A percentile compares a stretch with the other conserved stretches of the same genome.
phyloP scores from a whole-genome alignment of 2,113 vertebrate species.

The human (Homo sapiens) region DNA sequence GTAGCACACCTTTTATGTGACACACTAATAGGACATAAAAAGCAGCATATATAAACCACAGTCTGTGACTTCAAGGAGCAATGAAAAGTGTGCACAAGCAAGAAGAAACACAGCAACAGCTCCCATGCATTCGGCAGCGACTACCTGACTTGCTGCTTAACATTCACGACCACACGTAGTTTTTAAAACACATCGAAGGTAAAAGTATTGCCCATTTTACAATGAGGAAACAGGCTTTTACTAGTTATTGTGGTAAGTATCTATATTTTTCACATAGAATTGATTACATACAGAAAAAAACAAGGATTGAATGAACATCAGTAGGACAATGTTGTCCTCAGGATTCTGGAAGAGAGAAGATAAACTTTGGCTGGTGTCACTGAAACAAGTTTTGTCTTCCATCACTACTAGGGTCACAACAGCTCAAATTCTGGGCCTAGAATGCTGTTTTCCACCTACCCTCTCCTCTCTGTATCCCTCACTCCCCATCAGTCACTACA shows the following conservation, averaged over 20 bases:
- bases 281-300: neutral
- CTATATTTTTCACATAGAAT: neutral
- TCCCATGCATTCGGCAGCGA: neutral
- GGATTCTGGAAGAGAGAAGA: neutral
- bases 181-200: neutral
- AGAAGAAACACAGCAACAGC: rapidly evolving
- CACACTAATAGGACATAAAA: neutral
- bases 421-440: neutral
- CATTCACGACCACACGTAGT: rapidly evolving
- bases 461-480: neutral
- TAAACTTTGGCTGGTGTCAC: rapidly evolving
- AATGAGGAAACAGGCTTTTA: neutral
- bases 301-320: neutral
- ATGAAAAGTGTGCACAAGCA: neutral
- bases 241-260: neutral
- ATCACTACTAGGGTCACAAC: too few relatives aligned
- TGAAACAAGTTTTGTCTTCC: too few relatives aligned
- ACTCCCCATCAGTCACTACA: neutral
- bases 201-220: neutral
- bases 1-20: neutral
- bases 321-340: neutral
- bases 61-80: neutral
- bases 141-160: too few relatives aligned
- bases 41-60: neutral
- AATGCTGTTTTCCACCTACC: neutral